Evolutionary conservation across 2,888 invertebrate genomes (phyloP).

Genomic region (Melinopterus prodromus): DNA sequence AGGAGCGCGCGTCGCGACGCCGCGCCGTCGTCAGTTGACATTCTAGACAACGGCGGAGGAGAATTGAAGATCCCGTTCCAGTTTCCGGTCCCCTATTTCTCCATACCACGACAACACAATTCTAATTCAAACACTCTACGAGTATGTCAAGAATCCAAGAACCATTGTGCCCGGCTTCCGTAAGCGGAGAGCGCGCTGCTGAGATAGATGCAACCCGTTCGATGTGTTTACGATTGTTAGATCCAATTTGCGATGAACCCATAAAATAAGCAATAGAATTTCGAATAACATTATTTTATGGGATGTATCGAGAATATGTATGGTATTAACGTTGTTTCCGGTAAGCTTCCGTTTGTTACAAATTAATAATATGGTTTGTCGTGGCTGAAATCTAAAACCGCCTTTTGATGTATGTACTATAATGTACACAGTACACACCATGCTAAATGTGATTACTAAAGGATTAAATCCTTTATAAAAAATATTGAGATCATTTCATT

Average conservation of each 20-base stretch:
- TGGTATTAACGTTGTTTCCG: too few species aligned
- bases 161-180: conserved; percentile 11
- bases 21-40: conserved; percentile 11
- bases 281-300: too few species aligned
- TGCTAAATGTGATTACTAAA: too few species aligned
- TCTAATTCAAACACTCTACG: conserved; percentile 17
- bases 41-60: conserved; percentile 20
- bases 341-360: too few species aligned
- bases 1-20: not conserved
- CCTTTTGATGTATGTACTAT: too few species aligned
- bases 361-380: too few species aligned
- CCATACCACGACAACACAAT: conserved; percentile 18
- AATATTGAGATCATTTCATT: too few species aligned
- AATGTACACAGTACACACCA: too few species aligned
- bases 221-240: conserved; percentile 4
- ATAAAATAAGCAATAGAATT: not conserved
- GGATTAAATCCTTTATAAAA: too few species aligned
- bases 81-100: conserved; percentile 11
- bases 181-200: not conserved
- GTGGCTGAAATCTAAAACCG: too few species aligned
- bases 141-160: conserved; percentile 24
- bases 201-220: not conserved
- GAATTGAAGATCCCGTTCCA: conserved; percentile 16
- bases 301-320: too few species aligned
- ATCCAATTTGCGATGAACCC: not conserved